These are phyloP conservation scores for Oreortyx pictus DNA, from an alignment of 2,797 vertebrate genomes.

Conservation along the genomic window DNA sequence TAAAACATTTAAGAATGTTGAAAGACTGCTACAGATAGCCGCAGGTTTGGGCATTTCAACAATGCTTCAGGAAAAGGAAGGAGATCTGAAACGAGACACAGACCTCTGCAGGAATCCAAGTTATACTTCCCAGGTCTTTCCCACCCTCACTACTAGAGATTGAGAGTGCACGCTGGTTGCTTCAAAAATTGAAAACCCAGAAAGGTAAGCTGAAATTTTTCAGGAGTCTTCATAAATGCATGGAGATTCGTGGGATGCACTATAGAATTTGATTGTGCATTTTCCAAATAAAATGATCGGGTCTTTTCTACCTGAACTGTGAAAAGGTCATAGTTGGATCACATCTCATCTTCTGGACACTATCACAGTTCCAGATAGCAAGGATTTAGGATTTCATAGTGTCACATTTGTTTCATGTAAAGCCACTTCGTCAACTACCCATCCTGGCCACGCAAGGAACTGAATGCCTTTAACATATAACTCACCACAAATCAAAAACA, in stretches of 20 bases:
- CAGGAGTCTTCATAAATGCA: neutral
- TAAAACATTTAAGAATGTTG: neutral
- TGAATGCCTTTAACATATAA: neutral
- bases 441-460: neutral
- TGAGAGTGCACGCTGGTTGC: neutral
- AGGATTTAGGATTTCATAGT: neutral
- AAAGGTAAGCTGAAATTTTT: neutral
- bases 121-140: neutral
- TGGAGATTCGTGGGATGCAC: neutral
- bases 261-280: neutral
- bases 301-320: neutral
- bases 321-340: neutral
- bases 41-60: neutral
- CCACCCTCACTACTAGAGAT: neutral
- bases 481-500: neutral
- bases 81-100: neutral
- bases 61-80: neutral
- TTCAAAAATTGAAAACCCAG: neutral
- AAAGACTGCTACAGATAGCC: neutral
- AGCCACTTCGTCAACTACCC: neutral
- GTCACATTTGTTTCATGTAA: neutral
- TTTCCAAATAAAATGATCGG: neutral
- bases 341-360: neutral
- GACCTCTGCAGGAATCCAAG: neutral
- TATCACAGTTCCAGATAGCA: neutral